These are phyloP conservation scores for Imbricaverruca yamaguchii DNA, from an alignment of 2,888 invertebrate genomes.

Conservation along the genomic window DNA sequence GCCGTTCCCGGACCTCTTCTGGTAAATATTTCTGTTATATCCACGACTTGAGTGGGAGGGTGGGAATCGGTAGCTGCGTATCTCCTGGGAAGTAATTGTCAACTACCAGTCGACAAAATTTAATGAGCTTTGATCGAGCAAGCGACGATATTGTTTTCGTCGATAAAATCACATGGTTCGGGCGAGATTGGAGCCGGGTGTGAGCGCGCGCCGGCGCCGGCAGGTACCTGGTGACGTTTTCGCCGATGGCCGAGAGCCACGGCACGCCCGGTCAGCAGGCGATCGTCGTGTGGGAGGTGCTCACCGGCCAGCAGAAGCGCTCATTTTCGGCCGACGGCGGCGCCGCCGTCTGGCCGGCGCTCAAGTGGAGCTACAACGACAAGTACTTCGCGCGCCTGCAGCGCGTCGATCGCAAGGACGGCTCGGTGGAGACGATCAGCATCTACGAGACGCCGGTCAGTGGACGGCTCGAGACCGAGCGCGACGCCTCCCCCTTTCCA, in stretches of 20 bases:
- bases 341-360: constrained; percentile 75
- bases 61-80: too few relatives aligned
- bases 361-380: constrained; percentile 96
- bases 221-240: constrained; percentile 85
- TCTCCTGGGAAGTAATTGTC: too few relatives aligned
- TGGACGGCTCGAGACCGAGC: constrained; percentile 26
- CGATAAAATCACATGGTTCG: too few relatives aligned
- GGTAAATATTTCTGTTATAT: too few relatives aligned
- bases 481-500: too few relatives aligned
- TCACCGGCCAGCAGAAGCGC: constrained; percentile 87
- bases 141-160: too few relatives aligned
- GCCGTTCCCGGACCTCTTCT: too few relatives aligned
- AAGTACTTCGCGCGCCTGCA: constrained; percentile 86
- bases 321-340: constrained; percentile 72
- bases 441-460: constrained; percentile 87
- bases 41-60: too few relatives aligned
- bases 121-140: too few relatives aligned
- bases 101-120: too few relatives aligned
- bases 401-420: constrained; percentile 38
- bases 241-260: constrained; percentile 57
- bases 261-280: constrained; percentile 51
- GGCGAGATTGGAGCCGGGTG: too few relatives aligned
- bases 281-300: constrained; percentile 89
- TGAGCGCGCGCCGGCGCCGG: not conserved
- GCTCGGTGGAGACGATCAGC: constrained; percentile 59